Conservation (phyloP, 2,113 vertebrate genomes). For the Artemisiospiza belli region DNA sequence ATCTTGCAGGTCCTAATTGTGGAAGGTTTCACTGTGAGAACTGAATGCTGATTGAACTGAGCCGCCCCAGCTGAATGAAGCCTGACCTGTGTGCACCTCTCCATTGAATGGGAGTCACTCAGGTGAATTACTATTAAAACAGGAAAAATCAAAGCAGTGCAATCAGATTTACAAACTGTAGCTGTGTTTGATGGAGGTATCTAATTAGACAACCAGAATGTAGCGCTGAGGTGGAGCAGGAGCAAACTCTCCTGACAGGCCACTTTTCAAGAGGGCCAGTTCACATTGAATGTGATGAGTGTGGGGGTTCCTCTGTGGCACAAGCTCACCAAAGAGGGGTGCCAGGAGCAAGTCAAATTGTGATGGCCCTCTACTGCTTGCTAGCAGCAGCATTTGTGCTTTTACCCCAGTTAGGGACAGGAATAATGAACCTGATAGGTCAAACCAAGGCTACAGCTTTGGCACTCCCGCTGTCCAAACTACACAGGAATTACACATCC, state of each 20-base stretch:
- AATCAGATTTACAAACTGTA: background rate
- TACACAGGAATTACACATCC: background rate
- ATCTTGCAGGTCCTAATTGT: background rate
- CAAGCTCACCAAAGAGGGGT: background rate
- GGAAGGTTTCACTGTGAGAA: background rate
- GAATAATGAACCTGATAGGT: background rate
- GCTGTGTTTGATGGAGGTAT: background rate
- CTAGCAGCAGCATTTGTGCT: background rate
- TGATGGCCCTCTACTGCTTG: background rate
- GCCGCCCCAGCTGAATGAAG: background rate
- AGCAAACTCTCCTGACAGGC: background rate
- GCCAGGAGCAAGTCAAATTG: background rate
- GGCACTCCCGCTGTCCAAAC: background rate
- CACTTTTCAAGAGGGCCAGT: background rate
- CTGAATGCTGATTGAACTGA: background rate
- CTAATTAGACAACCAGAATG: background rate
- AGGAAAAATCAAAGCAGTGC: background rate
- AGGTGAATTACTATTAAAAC: background rate
- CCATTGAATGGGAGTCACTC: background rate
- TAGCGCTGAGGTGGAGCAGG: background rate
- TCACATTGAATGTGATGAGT: background rate
- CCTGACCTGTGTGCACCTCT: background rate
- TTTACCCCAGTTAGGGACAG: accelerated
- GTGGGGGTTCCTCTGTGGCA: background rate
- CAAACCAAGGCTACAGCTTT: background rate